These are phyloP conservation scores for Cydia pomonella DNA, from an alignment of 1,140 invertebrate species.

Conservation along the genomic window DNA sequence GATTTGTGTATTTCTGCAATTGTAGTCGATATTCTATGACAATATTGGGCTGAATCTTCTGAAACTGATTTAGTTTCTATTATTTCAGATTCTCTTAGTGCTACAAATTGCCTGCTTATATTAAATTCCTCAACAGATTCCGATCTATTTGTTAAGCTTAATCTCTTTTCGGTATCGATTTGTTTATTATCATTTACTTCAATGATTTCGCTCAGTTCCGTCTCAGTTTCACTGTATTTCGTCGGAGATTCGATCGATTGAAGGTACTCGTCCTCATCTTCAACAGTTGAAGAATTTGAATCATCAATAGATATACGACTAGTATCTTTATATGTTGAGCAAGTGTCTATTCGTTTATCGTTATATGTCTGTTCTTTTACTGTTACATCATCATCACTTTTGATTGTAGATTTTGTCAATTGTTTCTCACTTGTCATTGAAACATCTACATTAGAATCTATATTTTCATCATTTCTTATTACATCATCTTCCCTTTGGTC, in stretches of 20 bases:
- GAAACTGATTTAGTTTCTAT: neutral
- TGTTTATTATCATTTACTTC: neutral
- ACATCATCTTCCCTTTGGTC: neutral
- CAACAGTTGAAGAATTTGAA: neutral
- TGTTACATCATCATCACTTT: neutral
- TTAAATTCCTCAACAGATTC: neutral
- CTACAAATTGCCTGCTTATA: neutral
- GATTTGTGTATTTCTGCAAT: neutral
- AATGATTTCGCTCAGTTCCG: neutral
- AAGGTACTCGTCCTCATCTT: neutral
- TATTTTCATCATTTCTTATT: neutral
- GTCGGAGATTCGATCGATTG: neutral
- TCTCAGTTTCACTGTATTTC: neutral
- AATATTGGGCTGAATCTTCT: neutral
- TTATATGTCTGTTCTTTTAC: neutral
- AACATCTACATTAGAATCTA: neutral
- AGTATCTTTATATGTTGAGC: neutral
- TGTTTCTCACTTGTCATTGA: neutral
- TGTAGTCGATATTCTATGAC: slow-evolving; percentile 3
- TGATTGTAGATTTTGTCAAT: neutral
- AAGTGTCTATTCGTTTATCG: neutral
- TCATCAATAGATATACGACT: neutral
- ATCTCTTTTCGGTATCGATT: neutral
- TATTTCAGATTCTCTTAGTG: neutral
- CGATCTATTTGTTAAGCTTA: neutral